phyloP scores from a whole-genome alignment of 2,113 vertebrate genomes.

The Pteruthius melanotis region DNA sequence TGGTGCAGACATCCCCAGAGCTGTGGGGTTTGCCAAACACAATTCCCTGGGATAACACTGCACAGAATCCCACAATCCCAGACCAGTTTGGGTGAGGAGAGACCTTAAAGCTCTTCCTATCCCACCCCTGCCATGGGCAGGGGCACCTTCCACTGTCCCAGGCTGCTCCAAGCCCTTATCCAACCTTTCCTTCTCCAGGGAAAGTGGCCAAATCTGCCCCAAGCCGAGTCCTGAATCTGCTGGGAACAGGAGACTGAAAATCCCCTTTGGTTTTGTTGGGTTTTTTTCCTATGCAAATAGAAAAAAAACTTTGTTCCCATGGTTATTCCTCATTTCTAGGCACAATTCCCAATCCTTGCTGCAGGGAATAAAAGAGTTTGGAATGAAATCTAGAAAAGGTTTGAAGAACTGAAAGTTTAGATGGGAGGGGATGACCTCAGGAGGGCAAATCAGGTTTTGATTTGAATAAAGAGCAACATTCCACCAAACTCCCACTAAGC shows the following conservation, averaged over 20 bases:
- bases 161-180: background rate
- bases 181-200: background rate
- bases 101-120: background rate
- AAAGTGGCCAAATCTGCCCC: background rate
- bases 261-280: background rate
- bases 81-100: background rate
- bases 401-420: background rate
- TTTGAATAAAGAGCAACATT: background rate
- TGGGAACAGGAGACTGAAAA: background rate
- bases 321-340: background rate
- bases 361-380: background rate
- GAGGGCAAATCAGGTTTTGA: background rate
- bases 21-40: background rate
- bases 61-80: background rate
- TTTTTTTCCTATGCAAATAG: fast-evolving
- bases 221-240: background rate
- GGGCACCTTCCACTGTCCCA: background rate
- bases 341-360: background rate
- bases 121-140: background rate
- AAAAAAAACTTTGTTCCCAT: background rate
- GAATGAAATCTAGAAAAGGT: background rate
- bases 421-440: background rate
- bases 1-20: background rate
- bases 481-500: background rate
- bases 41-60: background rate